Evolutionary conservation across 2,888 invertebrate genomes (phyloP).

Genomic region (Notodonta ziczac): DNA sequence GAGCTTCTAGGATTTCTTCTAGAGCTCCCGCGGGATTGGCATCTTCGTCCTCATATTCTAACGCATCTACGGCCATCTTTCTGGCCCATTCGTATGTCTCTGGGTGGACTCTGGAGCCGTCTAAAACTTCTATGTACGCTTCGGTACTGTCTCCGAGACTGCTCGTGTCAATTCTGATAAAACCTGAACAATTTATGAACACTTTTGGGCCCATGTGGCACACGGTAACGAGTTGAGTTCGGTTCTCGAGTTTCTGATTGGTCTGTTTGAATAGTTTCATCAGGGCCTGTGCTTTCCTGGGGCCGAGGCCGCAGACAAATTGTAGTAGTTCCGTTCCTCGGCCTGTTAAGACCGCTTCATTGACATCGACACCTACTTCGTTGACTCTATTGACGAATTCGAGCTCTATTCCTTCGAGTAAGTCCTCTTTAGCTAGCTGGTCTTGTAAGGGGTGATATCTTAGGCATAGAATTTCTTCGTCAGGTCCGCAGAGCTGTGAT

Average conservation of each 20-base stretch:
- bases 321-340: slow-evolving; percentile 96
- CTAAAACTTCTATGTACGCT: slow-evolving; percentile 97
- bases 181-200: slow-evolving; percentile 99
- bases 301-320: slow-evolving; percentile 98
- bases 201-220: slow-evolving; percentile 99
- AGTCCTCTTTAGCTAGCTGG: slow-evolving; percentile 92
- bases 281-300: slow-evolving; percentile 95
- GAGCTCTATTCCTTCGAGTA: slow-evolving; percentile 92
- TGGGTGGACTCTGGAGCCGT: slow-evolving; percentile 98
- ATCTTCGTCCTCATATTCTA: slow-evolving; percentile 99
- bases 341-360: slow-evolving; percentile 94
- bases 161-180: slow-evolving; percentile 99
- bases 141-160: slow-evolving; percentile 97
- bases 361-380: slow-evolving; percentile 99
- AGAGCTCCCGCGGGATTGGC: slow-evolving; percentile 98
- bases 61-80: slow-evolving; percentile 99
- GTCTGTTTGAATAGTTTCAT: slow-evolving; percentile 95
- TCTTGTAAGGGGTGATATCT: slow-evolving; percentile 95
- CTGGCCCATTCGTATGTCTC: slow-evolving; percentile 99
- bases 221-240: slow-evolving; percentile 97
- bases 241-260: slow-evolving; percentile 95
- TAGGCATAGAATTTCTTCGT: slow-evolving; percentile 98
- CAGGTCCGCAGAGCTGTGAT: slow-evolving; percentile 97
- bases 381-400: slow-evolving; percentile 98
- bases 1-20: slow-evolving; percentile 98